phyloP scores from a whole-genome alignment of 2,113 vertebrate species.

The Dicrurus megarhynchus region DNA sequence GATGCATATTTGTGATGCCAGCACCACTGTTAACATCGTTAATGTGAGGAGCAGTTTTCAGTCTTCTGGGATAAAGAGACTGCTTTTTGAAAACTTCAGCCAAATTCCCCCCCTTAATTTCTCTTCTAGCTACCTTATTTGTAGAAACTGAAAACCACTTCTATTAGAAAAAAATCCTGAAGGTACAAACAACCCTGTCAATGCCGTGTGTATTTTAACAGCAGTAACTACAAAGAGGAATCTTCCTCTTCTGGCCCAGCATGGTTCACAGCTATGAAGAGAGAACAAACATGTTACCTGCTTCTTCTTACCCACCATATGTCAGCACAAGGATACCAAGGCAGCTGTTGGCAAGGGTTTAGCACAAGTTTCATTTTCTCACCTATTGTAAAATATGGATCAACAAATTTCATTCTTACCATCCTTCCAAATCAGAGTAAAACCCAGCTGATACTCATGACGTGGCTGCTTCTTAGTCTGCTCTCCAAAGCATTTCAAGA shows the following conservation, averaged over 20 bases:
- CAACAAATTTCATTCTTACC: slow-evolving; percentile 73
- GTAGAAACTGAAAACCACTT: not conserved
- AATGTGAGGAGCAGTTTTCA: not conserved
- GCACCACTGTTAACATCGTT: not conserved
- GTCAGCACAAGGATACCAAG: not conserved
- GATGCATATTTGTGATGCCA: not conserved
- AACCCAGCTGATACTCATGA: slow-evolving; percentile 88
- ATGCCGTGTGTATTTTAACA: not conserved
- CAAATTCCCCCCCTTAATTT: not conserved
- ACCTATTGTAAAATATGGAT: not conserved
- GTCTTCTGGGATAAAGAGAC: not conserved
- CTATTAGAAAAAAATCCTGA: not conserved
- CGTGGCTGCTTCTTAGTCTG: slow-evolving; percentile 79
- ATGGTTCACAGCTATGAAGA: not conserved
- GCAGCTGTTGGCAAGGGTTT: not conserved
- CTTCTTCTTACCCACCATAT: accelerated
- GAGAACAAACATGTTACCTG: not conserved
- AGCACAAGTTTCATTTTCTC: not conserved
- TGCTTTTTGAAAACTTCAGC: not conserved
- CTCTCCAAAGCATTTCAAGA: slow-evolving; percentile 89
- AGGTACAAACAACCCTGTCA: not conserved
- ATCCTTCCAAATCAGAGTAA: slow-evolving; percentile 98
- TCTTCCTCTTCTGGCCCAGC: not conserved
- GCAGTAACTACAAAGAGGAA: not conserved
- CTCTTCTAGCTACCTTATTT: not conserved